Base-by-base conservation (phyloP, 2,888 invertebrate species). In the Campoletis raptor region DNA sequence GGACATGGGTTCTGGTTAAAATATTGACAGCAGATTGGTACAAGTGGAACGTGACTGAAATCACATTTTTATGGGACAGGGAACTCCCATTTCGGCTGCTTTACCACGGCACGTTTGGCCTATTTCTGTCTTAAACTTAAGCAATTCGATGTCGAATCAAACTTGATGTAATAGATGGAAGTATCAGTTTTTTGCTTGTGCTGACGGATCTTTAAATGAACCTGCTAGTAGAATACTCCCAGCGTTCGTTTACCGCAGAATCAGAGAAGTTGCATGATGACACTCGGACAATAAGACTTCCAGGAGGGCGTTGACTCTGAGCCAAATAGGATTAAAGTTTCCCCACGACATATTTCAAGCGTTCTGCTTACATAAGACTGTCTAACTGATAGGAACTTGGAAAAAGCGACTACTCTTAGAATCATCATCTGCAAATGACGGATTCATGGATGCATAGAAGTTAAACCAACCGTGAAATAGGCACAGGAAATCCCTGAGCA, bases 1-100 rank as follows among this genome's bases (percentile, higher is more conserved):
- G 95, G 96, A 96, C 92, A 97, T 95, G 61, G 97, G 97, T 91
- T 97, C 97, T 97, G 95, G 81, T 84, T 85, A 81, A 69, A 76
- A 77, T 69, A 67, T 52, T 40, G 21, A 30, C 21, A 76, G 54
- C 69, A 64, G 74, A 67, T 61, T 66, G 61, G 52, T 64, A 7
- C 61, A 42, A 57, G 24, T 42, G 12, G 18, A 40, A 66, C 6
- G 69, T 21, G 24, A 45, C 15, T 40, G 15, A 7, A 54, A 36
- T 54, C 15, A 15, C 69, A 12, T 84, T 48, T 18, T 52, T 61
- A 57, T 64, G 82, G 83, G 81, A 85, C 76, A 85, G 81, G 73
- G 73, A 72, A 24, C 45, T 54, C 73, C 48, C 2, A 54, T 2
- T 52, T 10, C 12, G 54, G 36, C 54, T 73, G 73, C 36, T 36